phyloP scores from a whole-genome alignment of 37 sponge, comb jelly and placozoan species.

The Spongia lamella region DNA sequence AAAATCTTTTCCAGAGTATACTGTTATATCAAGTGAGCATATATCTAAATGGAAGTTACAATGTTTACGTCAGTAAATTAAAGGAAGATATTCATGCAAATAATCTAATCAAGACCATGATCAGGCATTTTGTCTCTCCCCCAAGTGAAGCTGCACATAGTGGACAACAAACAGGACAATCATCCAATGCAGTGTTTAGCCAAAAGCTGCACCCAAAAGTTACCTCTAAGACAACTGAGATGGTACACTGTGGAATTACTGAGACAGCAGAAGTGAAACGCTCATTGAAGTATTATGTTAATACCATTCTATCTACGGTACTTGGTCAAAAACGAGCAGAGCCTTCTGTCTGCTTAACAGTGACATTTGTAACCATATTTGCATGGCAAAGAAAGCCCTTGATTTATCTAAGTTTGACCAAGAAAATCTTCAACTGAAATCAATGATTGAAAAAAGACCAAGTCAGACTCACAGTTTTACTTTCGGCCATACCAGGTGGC shows the following conservation, averaged over 20 bases:
- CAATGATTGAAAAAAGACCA: slow-evolving; percentile 26
- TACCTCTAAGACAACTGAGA: background rate
- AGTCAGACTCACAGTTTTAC: background rate
- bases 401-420: slow-evolving; percentile 43
- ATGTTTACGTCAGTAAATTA: too few relatives aligned
- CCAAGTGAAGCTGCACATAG: slow-evolving; percentile 16
- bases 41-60: too few relatives aligned
- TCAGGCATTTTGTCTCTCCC: slow-evolving; percentile 9
- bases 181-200: background rate
- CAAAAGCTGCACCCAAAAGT: slow-evolving; percentile 2
- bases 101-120: too few relatives aligned
- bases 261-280: slow-evolving; percentile 13
- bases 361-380: slow-evolving; percentile 33
- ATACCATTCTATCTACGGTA: background rate
- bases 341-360: slow-evolving; percentile 8
- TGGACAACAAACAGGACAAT: background rate
- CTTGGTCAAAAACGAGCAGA: background rate
- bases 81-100: too few relatives aligned
- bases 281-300: background rate
- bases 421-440: slow-evolving; percentile 35
- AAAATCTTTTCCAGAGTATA: slow-evolving; percentile 1
- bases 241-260: slow-evolving; percentile 11
- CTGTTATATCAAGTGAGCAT: background rate
- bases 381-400: slow-evolving; percentile 19
- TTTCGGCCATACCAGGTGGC: slow-evolving; percentile 32